phyloP scores from a whole-genome alignment of 2,113 vertebrate genomes.

The Indicator indicator region DNA sequence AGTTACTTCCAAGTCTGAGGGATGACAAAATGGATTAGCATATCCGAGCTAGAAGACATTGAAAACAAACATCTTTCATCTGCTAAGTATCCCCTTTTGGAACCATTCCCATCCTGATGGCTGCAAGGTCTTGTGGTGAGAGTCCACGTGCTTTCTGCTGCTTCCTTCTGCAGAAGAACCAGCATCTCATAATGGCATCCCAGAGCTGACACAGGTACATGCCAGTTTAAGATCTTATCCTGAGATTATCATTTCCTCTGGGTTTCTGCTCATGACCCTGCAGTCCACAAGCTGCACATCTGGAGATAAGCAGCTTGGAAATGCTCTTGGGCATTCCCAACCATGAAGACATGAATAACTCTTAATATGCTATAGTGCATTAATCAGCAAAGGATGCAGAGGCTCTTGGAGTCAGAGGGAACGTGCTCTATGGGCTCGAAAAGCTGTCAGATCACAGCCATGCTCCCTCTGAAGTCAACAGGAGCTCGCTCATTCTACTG shows the following conservation, averaged over 20 bases:
- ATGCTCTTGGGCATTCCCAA: neutral
- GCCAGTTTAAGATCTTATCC: neutral
- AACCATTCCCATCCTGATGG: neutral
- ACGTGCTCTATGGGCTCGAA: neutral
- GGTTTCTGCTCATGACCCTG: neutral
- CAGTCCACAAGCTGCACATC: neutral
- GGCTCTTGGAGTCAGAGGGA: neutral
- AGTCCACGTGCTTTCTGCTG: neutral
- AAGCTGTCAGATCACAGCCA: neutral
- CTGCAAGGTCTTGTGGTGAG: neutral
- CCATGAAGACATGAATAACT: neutral
- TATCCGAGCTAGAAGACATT: fast-evolving
- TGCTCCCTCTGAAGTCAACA: neutral
- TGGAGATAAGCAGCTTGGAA: neutral
- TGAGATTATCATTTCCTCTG: fast-evolving
- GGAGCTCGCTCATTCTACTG: neutral
- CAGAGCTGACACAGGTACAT: neutral
- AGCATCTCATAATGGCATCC: neutral
- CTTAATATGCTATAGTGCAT: neutral
- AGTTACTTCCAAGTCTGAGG: neutral
- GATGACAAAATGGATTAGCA: conserved; percentile 51
- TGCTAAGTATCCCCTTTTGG: neutral
- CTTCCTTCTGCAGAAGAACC: neutral
- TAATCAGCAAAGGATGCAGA: neutral
- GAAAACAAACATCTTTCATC: conserved; percentile 31